phyloP scores from a whole-genome alignment of 2,888 invertebrate genomes.

The Hyalella azteca region DNA sequence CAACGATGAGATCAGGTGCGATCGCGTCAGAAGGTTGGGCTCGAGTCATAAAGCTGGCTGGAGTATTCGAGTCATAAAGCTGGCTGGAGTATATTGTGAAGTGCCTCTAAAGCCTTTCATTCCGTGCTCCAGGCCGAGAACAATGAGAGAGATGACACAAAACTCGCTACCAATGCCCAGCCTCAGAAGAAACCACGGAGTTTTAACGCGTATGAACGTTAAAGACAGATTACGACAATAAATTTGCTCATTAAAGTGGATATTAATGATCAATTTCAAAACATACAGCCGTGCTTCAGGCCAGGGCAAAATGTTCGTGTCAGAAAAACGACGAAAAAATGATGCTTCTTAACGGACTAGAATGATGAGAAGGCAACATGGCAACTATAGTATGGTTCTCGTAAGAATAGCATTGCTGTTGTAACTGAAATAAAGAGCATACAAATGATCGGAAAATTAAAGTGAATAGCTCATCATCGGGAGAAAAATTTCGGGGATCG shows the following conservation, averaged over 20 bases:
- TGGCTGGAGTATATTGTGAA: slow-evolving; percentile 26
- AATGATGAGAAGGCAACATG: background rate
- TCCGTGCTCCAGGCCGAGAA: background rate
- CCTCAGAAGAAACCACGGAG: background rate
- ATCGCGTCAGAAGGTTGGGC: too few species aligned
- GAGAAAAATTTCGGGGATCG: too few species aligned
- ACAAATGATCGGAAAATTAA: background rate
- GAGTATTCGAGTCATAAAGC: background rate
- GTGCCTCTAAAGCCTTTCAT: slow-evolving; percentile 33
- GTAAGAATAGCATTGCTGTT: background rate
- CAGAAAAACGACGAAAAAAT: background rate
- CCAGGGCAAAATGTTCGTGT: background rate
- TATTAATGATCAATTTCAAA: slow-evolving; percentile 38
- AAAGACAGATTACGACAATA: slow-evolving; percentile 37
- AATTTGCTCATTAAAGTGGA: slow-evolving; percentile 37
- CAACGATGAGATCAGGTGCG: too few species aligned
- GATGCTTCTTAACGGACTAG: background rate
- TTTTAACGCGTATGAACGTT: slow-evolving; percentile 7
- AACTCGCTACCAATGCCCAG: slow-evolving; percentile 31
- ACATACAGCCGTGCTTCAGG: slow-evolving; percentile 19
- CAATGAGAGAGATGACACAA: slow-evolving; percentile 16
- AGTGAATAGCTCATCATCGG: background rate
- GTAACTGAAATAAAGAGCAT: background rate
- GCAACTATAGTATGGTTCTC: background rate
- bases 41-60: too few species aligned